Base-by-base conservation (phyloP, 2,888 invertebrate genomes). In the Drosophila quinaria region DNA sequence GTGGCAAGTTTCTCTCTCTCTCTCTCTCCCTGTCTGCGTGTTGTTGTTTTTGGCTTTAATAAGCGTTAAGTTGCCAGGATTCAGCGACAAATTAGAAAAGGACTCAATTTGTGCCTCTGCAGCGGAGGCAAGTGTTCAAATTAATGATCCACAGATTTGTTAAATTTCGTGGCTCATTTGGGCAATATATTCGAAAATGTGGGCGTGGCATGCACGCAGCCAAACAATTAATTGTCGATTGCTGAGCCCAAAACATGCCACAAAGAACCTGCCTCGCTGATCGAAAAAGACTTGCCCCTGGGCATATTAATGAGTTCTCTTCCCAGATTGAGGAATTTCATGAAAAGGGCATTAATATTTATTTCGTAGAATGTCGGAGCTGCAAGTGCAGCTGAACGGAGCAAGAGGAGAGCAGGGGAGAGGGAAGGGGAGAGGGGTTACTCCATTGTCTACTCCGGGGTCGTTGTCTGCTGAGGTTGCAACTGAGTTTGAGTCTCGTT, bases 81-180 rank as follows among this genome's bases (percentile, higher is more conserved):
- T 69, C 76, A 64, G 64, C 78, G 59, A 81, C 68, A 69, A 82
- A 80, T 79, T 76, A 62, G 60, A 65, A 72, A 58, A 47, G 47
- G 58, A 87, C 83, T 86, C 80, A 82, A 83, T 88, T 77, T 88
- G 80, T 46, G 35, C 3, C 13, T 41, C 9, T 15, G 15, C 13
- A 37, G 44, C 9, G 52, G 70, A 61, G 65, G 41, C 90, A 87
- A 87, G 85, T 89, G 90, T 82, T 68, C 70, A 87, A 72, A 88
- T 87, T 90, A 88, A 90, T 89, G 89, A 81, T 80, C 61, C 81
- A 78, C 76, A 78, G 81, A 88, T 88, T 88, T 90, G 88, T 90
- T 90, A 80, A 84, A 82, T 87, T 90, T 87, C 79, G 84, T 88
- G 89, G 82, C 81, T 81, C 87, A 83, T 87, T 85, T 80, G 70